Evolutionary conservation across 2,888 invertebrate genomes (phyloP).

Genomic region (Agriopis marginaria): DNA sequence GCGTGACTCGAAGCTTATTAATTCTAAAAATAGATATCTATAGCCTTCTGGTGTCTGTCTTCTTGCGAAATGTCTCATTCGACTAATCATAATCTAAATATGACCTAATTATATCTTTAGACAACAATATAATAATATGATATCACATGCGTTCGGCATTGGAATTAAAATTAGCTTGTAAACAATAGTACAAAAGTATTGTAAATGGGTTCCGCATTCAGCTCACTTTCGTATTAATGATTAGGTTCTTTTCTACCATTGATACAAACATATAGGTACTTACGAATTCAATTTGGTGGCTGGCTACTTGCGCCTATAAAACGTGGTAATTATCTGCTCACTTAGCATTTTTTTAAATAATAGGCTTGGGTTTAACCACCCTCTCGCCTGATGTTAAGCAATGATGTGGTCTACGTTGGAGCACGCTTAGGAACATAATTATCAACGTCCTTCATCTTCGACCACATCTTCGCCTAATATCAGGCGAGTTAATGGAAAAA

Average conservation of each 20-base stretch:
- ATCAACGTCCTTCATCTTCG: too few species aligned
- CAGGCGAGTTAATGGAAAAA: too few species aligned
- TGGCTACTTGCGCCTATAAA: too few species aligned
- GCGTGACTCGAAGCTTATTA: neutral
- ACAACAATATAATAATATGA: neutral
- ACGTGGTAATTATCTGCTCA: too few species aligned
- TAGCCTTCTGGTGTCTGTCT: conserved; percentile 27
- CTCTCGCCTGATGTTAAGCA: too few species aligned
- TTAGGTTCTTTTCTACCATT: neutral
- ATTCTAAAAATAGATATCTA: conserved; percentile 33
- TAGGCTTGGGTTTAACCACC: too few species aligned
- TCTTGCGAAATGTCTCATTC: conserved; percentile 18
- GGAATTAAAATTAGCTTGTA: neutral
- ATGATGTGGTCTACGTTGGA: too few species aligned
- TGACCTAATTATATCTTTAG: neutral
- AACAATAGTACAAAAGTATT: neutral
- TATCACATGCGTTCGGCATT: conserved; percentile 2
- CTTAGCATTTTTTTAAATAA: too few species aligned
- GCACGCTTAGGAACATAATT: too few species aligned
- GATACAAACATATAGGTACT: neutral
- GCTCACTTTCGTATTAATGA: too few species aligned
- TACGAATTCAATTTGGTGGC: too few species aligned
- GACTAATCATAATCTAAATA: conserved; percentile 2
- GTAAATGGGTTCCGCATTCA: conserved; percentile 1
- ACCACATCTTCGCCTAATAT: too few species aligned